These are phyloP conservation scores for Pleuronectes platessa DNA, from an alignment of 2,113 vertebrate species.

Conservation along the genomic window DNA sequence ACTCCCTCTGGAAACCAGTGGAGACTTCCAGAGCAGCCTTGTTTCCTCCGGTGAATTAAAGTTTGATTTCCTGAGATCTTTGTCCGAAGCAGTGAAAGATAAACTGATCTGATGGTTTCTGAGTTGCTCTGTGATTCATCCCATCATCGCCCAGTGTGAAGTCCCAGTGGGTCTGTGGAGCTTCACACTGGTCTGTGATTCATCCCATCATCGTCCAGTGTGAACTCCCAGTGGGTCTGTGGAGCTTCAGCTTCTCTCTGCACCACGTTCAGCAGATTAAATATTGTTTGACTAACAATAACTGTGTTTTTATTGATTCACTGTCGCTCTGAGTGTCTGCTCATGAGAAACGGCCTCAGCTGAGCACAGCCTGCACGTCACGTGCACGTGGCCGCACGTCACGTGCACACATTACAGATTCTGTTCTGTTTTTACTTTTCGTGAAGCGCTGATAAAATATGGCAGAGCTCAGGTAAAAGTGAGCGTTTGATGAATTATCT, in stretches of 20 bases:
- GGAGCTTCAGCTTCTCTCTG: not conserved
- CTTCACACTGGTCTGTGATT: too few species aligned
- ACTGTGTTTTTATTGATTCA: constrained; percentile 61
- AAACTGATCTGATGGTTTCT: too few species aligned
- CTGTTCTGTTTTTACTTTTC: not conserved
- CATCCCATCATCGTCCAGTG: too few species aligned
- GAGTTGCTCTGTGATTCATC: too few species aligned
- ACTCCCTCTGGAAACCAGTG: too few species aligned
- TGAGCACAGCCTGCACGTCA: not conserved
- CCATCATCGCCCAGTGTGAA: too few species aligned
- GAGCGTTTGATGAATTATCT: constrained; percentile 31
- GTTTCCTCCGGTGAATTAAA: too few species aligned
- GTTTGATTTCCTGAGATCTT: too few species aligned
- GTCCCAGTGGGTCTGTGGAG: too few species aligned
- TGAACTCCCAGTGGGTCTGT: too few species aligned
- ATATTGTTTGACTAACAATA: constrained; percentile 61
- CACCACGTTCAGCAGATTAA: constrained; percentile 8
- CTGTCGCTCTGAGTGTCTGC: constrained; percentile 45
- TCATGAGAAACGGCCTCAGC: constrained; percentile 40
- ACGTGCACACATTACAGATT: not conserved
- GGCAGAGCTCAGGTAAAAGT: constrained; percentile 60
- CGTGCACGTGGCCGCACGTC: not conserved
- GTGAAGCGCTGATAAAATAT: constrained; percentile 49
- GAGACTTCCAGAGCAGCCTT: too few species aligned
- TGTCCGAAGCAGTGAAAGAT: too few species aligned